Conservation (phyloP, 2,888 invertebrate genomes). For the Heliconius sara region DNA sequence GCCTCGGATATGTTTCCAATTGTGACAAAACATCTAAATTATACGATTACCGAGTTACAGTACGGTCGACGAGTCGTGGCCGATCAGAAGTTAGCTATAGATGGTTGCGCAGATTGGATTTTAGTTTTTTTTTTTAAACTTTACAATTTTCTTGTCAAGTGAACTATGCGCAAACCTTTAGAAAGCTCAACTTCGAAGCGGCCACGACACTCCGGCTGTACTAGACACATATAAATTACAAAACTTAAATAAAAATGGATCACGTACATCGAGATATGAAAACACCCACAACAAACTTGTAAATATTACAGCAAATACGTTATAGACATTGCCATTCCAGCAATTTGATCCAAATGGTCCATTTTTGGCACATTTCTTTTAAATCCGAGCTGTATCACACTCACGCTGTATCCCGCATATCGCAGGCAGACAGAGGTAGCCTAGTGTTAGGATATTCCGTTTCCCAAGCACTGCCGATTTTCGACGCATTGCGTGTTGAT, state of each 20-base stretch:
- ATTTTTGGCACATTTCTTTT: conserved; percentile 77
- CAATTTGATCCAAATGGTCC: conserved; percentile 69
- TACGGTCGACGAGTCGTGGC: background rate
- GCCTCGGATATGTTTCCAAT: conserved; percentile 19
- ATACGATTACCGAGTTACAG: conserved; percentile 8
- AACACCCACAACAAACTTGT: conserved; percentile 53
- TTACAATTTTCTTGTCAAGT: too few relatives aligned
- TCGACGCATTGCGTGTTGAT: background rate
- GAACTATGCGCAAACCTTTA: too few relatives aligned
- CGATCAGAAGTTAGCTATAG: background rate
- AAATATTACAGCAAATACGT: conserved; percentile 52
- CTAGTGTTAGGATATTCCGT: background rate
- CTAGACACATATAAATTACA: conserved; percentile 19
- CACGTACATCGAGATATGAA: conserved; percentile 37
- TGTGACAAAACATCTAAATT: conserved; percentile 31
- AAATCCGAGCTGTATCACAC: conserved; percentile 52
- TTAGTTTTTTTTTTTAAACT: background rate
- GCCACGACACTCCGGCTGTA: background rate
- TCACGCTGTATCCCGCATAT: background rate
- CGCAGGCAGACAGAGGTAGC: background rate
- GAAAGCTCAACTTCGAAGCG: background rate
- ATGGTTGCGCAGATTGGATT: background rate
- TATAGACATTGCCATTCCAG: conserved; percentile 60
- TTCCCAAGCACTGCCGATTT: background rate
- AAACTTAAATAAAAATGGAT: conserved; percentile 30